A percentile compares a stretch with the other conserved stretches of the same genome.
Conservation (phyloP, 2,113 vertebrate genomes). For the Cacatua alba region DNA sequence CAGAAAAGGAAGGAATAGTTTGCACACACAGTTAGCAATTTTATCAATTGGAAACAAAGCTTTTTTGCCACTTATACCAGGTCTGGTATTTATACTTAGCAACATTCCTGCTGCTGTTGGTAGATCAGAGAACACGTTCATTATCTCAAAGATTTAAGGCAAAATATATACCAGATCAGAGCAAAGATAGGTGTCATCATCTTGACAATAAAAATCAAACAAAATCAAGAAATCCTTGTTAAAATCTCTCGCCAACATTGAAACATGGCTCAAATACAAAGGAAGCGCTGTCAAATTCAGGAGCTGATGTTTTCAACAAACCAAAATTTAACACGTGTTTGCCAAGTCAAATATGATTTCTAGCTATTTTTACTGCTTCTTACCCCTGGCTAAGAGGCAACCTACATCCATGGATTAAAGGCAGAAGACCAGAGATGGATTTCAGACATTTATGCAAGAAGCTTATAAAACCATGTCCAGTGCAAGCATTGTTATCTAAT, state of each 20-base stretch:
- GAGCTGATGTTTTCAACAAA: neutral
- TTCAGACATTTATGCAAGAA: conserved; percentile 1
- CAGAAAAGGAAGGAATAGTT: neutral
- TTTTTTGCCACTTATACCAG: neutral
- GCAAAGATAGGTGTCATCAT: neutral
- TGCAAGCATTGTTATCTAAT: neutral
- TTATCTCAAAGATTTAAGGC: neutral
- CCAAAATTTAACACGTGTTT: conserved; percentile 13
- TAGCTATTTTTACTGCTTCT: conserved; percentile 39
- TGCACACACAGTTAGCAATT: neutral
- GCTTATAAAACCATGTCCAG: conserved; percentile 5
- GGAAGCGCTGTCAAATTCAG: neutral
- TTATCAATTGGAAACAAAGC: neutral
- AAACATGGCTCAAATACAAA: neutral
- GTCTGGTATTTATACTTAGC: neutral
- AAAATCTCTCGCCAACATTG: neutral
- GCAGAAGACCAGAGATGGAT: neutral
- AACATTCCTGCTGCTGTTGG: neutral
- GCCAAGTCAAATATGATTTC: conserved; percentile 6
- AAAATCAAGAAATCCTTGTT: neutral
- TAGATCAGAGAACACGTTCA: neutral
- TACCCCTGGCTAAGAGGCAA: conserved; percentile 18
- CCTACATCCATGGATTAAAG: neutral
- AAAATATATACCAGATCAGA: neutral
- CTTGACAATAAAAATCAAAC: neutral